Conservation (phyloP, 1,140 invertebrate genomes). For the Nephila pilipes region DNA sequence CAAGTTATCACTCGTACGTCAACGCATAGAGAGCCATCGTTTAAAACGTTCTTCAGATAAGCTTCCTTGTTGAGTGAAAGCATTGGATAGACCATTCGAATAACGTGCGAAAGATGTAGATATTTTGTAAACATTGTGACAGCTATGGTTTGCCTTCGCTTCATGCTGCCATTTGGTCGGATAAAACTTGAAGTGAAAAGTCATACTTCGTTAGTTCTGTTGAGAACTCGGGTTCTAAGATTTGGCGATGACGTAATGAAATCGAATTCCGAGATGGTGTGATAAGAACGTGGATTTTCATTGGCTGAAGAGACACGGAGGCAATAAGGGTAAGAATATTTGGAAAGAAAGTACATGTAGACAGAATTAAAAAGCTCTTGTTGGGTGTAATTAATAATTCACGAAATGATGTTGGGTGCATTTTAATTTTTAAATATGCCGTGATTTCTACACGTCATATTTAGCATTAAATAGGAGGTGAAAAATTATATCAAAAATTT, state of each 20-base stretch:
- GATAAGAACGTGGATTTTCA: slow-evolving; percentile 39
- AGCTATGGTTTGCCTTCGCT: slow-evolving; percentile 36
- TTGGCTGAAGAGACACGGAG: not conserved
- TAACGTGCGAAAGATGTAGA: slow-evolving; percentile 66
- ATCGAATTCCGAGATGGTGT: slow-evolving; percentile 8
- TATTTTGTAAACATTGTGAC: slow-evolving; percentile 76
- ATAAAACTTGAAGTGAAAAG: not conserved
- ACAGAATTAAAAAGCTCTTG: not conserved
- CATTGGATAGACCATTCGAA: slow-evolving; percentile 32
- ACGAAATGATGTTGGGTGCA: no score
- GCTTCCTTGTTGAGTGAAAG: slow-evolving; percentile 10
- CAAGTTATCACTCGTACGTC: slow-evolving; percentile 42
- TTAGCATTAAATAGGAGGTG: no score
- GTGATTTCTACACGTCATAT: no score
- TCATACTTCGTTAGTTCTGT: slow-evolving; percentile 22
- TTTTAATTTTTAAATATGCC: no score
- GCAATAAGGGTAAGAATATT: not conserved
- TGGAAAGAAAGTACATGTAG: not conserved
- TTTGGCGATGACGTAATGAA: slow-evolving; percentile 45
- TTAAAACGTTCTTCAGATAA: slow-evolving; percentile 60
- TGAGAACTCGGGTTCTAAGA: slow-evolving; percentile 3
- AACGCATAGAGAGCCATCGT: slow-evolving; percentile 7
- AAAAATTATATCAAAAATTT: no score
- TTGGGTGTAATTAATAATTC: no score
- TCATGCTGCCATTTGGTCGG: not conserved